Evolutionary conservation across 2,888 invertebrate species (phyloP).

Genomic region (Rapana venosa): DNA sequence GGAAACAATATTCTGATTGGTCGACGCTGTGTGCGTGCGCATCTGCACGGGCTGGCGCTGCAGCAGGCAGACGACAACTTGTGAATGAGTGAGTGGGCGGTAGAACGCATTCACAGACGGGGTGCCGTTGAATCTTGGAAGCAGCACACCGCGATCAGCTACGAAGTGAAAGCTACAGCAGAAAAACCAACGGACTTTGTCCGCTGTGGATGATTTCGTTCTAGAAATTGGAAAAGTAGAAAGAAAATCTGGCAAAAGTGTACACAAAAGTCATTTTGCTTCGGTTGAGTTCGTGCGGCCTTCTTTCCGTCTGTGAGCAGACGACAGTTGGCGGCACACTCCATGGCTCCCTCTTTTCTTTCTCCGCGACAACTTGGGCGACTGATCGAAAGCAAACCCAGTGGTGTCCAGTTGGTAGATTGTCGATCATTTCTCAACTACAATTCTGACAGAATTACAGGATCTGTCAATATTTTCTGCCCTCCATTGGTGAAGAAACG

Average conservation of each 20-base stretch:
- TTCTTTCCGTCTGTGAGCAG: not conserved
- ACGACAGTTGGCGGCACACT: not conserved
- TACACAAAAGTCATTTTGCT: not conserved
- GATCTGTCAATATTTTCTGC: conserved; percentile 70
- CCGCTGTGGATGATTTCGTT: not conserved
- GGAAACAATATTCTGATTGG: conserved; percentile 38
- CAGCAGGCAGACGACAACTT: conserved; percentile 36
- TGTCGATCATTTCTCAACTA: conserved; percentile 69
- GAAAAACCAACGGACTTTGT: conserved; percentile 1
- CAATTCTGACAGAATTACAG: conserved; percentile 64
- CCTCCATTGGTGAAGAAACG: conserved; percentile 73
- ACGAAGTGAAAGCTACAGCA: not conserved
- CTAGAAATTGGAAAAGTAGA: not conserved
- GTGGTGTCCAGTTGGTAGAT: conserved; percentile 63
- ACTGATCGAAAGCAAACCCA: conserved; percentile 48
- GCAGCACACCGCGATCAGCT: not conserved
- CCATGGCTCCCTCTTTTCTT: conserved; percentile 42
- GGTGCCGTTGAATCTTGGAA: not conserved
- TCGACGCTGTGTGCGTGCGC: conserved; percentile 39
- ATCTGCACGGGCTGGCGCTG: conserved; percentile 22
- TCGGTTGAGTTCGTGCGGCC: not conserved
- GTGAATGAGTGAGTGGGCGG: conserved; percentile 41
- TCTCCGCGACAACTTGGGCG: conserved; percentile 52
- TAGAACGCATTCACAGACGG: conserved; percentile 39
- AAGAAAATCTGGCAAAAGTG: not conserved